Evolutionary conservation across 2,113 vertebrate species (phyloP).

Genomic region (Vulpes lagopus): DNA sequence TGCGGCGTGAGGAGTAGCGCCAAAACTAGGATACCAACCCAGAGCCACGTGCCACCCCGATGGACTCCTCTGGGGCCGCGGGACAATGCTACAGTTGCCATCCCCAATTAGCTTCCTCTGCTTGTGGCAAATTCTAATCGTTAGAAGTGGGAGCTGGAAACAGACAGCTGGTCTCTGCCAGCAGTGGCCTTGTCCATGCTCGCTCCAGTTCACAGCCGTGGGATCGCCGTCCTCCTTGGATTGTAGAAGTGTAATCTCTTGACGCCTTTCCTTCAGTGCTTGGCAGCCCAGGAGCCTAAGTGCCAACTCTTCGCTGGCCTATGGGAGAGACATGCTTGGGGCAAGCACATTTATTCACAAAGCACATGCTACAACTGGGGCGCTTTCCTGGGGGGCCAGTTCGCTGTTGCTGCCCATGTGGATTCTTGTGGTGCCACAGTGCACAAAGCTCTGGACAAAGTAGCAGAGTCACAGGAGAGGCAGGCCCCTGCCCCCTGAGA

Average conservation of each 20-base stretch:
- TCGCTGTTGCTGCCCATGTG: not conserved
- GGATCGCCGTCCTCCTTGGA: not conserved
- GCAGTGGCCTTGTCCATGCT: not conserved
- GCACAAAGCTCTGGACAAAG: not conserved
- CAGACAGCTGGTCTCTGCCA: not conserved
- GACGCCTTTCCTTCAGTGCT: not conserved
- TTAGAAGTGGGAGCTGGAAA: not conserved
- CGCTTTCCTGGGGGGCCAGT: not conserved
- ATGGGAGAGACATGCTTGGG: not conserved
- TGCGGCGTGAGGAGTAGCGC: not conserved
- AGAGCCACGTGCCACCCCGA: not conserved
- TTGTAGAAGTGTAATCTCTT: not conserved
- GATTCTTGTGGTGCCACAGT: not conserved
- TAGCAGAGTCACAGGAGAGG: not conserved
- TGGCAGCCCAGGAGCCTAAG: not conserved
- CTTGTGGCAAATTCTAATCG: too few relatives aligned
- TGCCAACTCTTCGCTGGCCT: not conserved
- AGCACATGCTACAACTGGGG: not conserved
- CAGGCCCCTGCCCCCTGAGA: not conserved
- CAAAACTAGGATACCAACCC: not conserved
- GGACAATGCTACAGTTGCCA: not conserved
- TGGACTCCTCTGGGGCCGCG: too few relatives aligned
- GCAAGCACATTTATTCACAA: not conserved
- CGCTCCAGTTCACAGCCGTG: not conserved
- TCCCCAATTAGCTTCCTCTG: not conserved